A percentile compares a stretch with the other conserved stretches of the same genome.
Evolutionary conservation across 2,113 vertebrate species (phyloP).

Genomic region (Plecturocebus donacophilus): DNA sequence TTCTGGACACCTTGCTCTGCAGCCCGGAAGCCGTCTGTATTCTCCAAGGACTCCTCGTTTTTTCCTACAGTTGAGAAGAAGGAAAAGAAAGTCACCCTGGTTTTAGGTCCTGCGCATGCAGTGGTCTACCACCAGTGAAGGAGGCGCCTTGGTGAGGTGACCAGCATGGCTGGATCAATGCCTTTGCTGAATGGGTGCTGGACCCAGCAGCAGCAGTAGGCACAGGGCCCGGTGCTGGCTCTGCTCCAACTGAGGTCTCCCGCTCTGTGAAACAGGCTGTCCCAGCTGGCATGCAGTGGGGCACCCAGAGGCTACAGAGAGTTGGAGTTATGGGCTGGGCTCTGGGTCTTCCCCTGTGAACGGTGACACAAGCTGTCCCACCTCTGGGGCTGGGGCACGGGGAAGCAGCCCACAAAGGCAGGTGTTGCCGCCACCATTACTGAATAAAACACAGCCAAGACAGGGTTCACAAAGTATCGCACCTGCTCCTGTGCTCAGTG

Average conservation of each 20-base stretch:
- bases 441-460: neutral
- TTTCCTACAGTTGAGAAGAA: constrained; percentile 71
- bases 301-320: neutral
- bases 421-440: neutral
- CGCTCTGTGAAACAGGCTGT: neutral
- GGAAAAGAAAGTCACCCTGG: neutral
- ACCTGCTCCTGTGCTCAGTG: neutral
- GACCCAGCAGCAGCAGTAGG: neutral
- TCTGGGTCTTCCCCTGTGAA: neutral
- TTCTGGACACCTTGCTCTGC: constrained; percentile 79
- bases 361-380: neutral
- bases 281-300: neutral
- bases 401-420: neutral
- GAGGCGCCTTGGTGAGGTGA: neutral
- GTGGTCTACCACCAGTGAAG: accelerated
- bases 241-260: neutral
- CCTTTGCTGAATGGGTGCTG: neutral
- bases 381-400: neutral
- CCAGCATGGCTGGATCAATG: neutral
- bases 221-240: neutral
- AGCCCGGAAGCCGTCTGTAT: constrained; percentile 75
- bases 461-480: neutral
- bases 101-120: neutral
- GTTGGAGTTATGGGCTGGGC: neutral
- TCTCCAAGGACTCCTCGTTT: constrained; percentile 81